Base-by-base conservation (phyloP, 2,797 vertebrate species). In the Enteromius viviparus region DNA sequence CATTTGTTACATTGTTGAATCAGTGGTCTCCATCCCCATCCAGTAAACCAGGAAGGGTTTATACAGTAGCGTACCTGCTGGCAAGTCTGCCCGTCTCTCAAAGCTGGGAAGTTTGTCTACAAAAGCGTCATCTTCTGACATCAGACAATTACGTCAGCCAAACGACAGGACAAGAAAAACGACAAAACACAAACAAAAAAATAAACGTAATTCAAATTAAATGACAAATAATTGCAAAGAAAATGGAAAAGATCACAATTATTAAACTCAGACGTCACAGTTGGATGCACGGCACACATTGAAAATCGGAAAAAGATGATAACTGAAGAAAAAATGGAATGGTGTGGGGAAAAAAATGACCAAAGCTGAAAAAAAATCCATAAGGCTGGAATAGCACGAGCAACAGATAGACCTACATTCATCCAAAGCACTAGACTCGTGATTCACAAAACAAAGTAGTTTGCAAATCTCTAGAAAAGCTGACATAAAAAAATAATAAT, bases 101-200 rank as follows among this genome's bases (percentile, higher is more conserved):
- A 97, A 97, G 89, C 91, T 92, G 91, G 96, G 96, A 90, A 96
- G 96, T 95, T 96, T 98, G 95, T 93, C 96, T 97, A 96, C 87
- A 96, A 95, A 97, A 93, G 94, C 95, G 95, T 96, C 96, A 87
- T 96, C 96, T 93, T 97, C 96, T 95, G 95, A 97, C 91, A 94
- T 92, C 92, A 92, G 93, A 93, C 92, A 90, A 94, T 93, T 95
- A 93, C 92, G 88, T 92, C 91, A 92, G 91, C 89, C 81, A 76
- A 88, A 91, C 91, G 86, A 90, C 91, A 89, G 58, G 71, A 88
- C 53, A 74, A 80, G 82, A 88, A 9, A 11, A 81, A 87, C 75
- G 60, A 85, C 88, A 84, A 88, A 87, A 90, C 76, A 85, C 64
- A 86, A 86, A 81, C 76, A 87, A 84, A 85, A 85, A 82, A 76